phyloP scores from a whole-genome alignment of 2,888 invertebrate genomes.

The Nephrotoma guestfalica region DNA sequence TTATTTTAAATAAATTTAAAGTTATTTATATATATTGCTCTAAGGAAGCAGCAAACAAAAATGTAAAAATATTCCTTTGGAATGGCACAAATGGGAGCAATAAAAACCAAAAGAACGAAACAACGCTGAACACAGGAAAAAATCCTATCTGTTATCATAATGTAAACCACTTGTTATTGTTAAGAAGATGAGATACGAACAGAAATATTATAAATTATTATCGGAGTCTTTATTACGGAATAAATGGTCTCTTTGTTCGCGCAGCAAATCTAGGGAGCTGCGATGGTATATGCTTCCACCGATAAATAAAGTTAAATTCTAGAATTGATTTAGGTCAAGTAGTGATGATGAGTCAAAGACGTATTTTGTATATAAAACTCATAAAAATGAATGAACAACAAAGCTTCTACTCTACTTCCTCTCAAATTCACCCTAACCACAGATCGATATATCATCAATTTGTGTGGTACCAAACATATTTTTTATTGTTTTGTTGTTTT shows the following conservation, averaged over 20 bases:
- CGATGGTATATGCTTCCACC: neutral
- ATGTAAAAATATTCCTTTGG: neutral
- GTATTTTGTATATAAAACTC: no score
- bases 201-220: neutral
- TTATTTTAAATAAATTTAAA: neutral
- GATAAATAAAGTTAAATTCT: neutral
- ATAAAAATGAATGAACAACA: no score
- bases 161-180: neutral
- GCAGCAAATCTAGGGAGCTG: neutral
- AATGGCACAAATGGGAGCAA: neutral
- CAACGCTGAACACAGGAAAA: neutral
- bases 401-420: no score
- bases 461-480: neutral
- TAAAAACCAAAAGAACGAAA: neutral
- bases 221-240: neutral
- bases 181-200: neutral
- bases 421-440: no score
- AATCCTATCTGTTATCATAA: neutral
- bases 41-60: neutral
- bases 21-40: neutral
- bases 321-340: neutral
- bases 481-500: neutral
- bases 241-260: neutral
- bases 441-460: neutral
- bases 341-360: no score